Evolutionary conservation across 2,113 vertebrate species (phyloP), one percentile per base, ranked within the genome.

Genomic region (Lagopus muta): DNA sequence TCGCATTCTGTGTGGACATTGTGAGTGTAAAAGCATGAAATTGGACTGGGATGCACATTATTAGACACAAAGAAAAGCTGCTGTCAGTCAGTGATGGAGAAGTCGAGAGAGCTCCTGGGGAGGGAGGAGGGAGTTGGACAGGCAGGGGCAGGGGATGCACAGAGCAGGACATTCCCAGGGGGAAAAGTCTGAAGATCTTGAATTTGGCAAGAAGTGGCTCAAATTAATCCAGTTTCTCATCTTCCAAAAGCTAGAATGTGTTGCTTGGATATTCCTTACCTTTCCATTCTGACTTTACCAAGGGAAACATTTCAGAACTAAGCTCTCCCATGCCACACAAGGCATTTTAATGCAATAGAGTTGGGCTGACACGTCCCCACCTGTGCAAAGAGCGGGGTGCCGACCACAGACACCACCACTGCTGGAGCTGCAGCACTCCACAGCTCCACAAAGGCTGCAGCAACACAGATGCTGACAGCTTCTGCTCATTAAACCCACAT

Each of bases 401-500:
- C 38, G 32, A 18, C 50, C 61, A 60, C 21, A 0, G 1, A 62
- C 40, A 22, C 25, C 4, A 5, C 11, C 2, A 0, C 45, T 48
- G 54, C 22, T n/a, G 10, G 24, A 43, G 66, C 60, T 64, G 57
- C 42, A 60, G 65, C 38, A 13, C 1, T 45, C 13, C 25, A 20
- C 8, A 64, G 4, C 18, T 76, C 40, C 14, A 17, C 8, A 20
- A 71, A 43, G 8, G 45, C 40, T 36, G 43, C 74, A 72, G 43
- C 67, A 54, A 11, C 7, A 22, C 73, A 36, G 62, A 18, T 15
- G 65, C 74, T 73, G 88, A 64, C 79, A 80, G 72, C 14, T 64
- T 67, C 61, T 93, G 52, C 76, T 92, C 88, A 58, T 83, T 88
- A 95, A 86, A 86, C 24, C 52, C 65, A 36, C 80, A 64, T 90